Conservation (phyloP, 1,140 invertebrate genomes). For the Atta colombica region DNA sequence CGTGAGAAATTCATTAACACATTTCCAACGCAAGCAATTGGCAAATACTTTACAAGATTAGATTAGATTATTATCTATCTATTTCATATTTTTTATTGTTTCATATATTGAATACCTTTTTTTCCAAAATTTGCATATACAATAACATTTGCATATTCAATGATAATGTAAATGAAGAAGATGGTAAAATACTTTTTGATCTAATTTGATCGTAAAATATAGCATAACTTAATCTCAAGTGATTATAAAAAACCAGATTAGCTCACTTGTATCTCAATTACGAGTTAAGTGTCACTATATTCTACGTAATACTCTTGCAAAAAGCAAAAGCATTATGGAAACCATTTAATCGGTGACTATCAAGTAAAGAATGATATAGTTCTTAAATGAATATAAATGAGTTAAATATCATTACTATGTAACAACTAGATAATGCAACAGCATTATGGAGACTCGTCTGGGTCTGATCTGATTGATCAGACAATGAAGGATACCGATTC, state of each 20-base stretch:
- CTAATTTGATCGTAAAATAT: background rate
- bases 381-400: background rate
- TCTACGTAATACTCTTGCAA: background rate
- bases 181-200: background rate
- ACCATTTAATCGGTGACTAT: background rate
- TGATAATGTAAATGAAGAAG: background rate
- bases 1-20: conserved; percentile 22
- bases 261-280: background rate
- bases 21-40: background rate
- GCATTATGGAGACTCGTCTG: background rate
- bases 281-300: background rate
- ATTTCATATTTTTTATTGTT: background rate
- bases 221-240: background rate
- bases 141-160: background rate
- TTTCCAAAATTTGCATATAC: background rate
- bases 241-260: background rate
- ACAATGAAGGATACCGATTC: background rate
- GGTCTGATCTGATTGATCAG: background rate
- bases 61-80: conserved; percentile 15
- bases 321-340: background rate
- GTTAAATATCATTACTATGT: background rate
- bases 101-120: background rate
- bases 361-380: background rate
- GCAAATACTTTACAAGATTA: background rate
- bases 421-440: background rate